A percentile compares a stretch with the other conserved stretches of the same genome.
phyloP scores from a whole-genome alignment of 2,888 invertebrate genomes.

The Azorinus chamasolen region DNA sequence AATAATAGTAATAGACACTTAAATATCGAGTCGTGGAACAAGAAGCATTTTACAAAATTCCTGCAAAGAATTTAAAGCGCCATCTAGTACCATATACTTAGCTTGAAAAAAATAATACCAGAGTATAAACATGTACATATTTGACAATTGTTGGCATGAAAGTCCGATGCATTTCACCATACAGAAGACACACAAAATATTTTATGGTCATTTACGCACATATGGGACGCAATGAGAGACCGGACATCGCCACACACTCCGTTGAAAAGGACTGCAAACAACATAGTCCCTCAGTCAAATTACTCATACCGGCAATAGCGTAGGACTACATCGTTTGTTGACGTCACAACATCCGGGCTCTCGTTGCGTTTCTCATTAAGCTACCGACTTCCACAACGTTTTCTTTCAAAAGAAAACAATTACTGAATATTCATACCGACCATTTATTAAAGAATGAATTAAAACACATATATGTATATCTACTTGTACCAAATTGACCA shows the following conservation, averaged over 20 bases:
- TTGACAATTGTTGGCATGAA: slow-evolving; percentile 12
- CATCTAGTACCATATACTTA: slow-evolving; percentile 3
- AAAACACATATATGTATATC: slow-evolving; percentile 20
- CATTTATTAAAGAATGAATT: slow-evolving; percentile 2
- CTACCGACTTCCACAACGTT: too few relatives aligned
- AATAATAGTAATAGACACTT: slow-evolving; percentile 15
- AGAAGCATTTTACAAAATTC: not conserved
- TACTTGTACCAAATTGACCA: slow-evolving; percentile 15
- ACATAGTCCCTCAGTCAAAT: too few relatives aligned
- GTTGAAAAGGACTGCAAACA: too few relatives aligned
- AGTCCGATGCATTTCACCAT: slow-evolving; percentile 7
- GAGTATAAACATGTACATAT: not conserved
- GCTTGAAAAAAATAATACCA: not conserved
- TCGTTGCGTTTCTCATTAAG: too few relatives aligned
- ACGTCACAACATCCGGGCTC: too few relatives aligned
- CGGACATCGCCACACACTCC: too few relatives aligned
- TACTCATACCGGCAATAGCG: too few relatives aligned
- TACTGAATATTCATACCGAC: too few relatives aligned
- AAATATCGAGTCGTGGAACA: too few relatives aligned
- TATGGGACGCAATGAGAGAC: too few relatives aligned
- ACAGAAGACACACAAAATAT: slow-evolving; percentile 11
- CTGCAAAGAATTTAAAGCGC: slow-evolving; percentile 7
- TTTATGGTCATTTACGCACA: slow-evolving; percentile 11
- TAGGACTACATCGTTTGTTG: too few relatives aligned
- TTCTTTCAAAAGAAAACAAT: too few relatives aligned